Base-by-base conservation (phyloP, 2,797 vertebrate genomes). In the Girardinus metallicus region DNA sequence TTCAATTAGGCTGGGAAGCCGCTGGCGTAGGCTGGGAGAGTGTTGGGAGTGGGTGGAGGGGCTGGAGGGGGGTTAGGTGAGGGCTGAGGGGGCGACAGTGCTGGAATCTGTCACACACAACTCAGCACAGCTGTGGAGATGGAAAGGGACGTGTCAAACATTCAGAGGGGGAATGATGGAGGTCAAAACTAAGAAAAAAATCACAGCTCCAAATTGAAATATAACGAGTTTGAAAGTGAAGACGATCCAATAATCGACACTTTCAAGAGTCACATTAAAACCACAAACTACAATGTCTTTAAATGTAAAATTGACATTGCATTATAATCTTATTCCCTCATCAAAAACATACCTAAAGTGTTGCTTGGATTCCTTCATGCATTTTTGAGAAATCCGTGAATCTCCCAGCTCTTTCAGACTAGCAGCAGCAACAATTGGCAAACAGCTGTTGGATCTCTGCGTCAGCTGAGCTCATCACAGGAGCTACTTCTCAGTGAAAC, bases 31-130 rank as follows among this genome's bases (percentile, higher is more conserved):
- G 83, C 23, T 12, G 31, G 26, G 57, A 23, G 85, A 72, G 55
- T 82, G 70, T 44, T 72, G 77, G 80, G 68, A 34, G 64, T 39
- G 66, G 36, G 36, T 18, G 47, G 36, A 79, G 68, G 78, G 57
- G 81, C 64, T 83, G 73, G 81, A 47, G 79, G 51, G 31, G 73
- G 73, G 5, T 36, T 43, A 46, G 70, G 41, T 82, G 84, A 78
- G 84, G 29, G n/a, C 12, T 15, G 77, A 57, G 73, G 83, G 91
- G 86, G 88, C 64, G 83, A 92, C 87, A 81, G 92, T 79, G 73
- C 94, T 95, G 94, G 88, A 94, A 88, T 94, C 85, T 94, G 93
- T 96, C 95, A 95, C 91, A 92, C 89, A 94, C 95, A 95, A 91
- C 89, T 95, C 93, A 85, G 87, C 92, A 88, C 93, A 94, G 90